Percentiles rank a stretch among this genome's conserved stretches.
These are phyloP conservation scores for Morone saxatilis DNA, from an alignment of 2,113 vertebrate genomes.

Conservation along the genomic window DNA sequence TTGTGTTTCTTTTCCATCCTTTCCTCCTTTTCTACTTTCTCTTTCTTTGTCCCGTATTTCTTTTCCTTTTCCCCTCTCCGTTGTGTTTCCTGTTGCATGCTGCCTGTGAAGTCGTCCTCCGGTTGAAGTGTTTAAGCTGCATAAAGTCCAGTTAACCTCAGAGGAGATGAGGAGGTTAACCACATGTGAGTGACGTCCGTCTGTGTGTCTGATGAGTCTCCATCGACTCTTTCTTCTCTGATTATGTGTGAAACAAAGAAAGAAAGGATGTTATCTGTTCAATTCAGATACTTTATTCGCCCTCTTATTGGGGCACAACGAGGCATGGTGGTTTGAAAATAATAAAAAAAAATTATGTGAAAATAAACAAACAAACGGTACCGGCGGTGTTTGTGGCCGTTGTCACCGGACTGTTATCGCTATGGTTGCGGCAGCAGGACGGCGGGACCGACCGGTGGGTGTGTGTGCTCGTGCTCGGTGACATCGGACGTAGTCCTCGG, in stretches of 20 bases:
- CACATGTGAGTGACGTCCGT: constrained; percentile 45
- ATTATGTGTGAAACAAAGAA: neutral
- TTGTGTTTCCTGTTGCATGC: constrained; percentile 55
- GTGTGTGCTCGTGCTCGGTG: too few species aligned
- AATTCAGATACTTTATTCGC: neutral
- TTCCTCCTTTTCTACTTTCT: neutral
- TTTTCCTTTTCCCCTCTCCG: neutral
- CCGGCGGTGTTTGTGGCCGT: too few species aligned
- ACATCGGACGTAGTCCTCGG: too few species aligned
- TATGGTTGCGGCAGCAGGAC: too few species aligned
- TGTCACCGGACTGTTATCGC: too few species aligned
- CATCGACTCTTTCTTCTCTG: neutral
- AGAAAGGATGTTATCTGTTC: neutral
- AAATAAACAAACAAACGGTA: neutral
- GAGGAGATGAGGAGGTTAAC: constrained; percentile 25
- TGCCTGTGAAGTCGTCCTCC: constrained; percentile 31
- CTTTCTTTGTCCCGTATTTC: neutral
- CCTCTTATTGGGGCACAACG: neutral
- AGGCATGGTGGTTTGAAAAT: too few species aligned
- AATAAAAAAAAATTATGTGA: too few species aligned
- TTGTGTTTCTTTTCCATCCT: neutral
- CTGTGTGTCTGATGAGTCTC: neutral
- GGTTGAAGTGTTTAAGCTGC: constrained; percentile 53
- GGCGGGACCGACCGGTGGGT: too few species aligned
- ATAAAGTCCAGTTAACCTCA: constrained; percentile 49